Percentiles rank a stretch among this genome's conserved stretches.
phyloP scores from a whole-genome alignment of 1,140 invertebrate species.

The Maconellicoccus hirsutus region DNA sequence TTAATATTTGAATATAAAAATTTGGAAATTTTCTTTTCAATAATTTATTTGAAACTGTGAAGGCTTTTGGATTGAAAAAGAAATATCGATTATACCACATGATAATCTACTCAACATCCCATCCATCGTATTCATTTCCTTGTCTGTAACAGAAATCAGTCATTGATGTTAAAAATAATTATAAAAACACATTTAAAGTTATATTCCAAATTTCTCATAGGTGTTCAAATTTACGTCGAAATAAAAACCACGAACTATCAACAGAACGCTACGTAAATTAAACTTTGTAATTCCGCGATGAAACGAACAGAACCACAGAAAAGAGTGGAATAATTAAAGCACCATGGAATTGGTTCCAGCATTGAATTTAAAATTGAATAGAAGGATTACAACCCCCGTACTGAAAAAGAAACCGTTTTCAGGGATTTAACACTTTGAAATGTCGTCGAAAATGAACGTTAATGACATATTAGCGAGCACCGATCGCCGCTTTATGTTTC shows the following conservation, averaged over 20 bases:
- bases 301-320: neutral
- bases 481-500: neutral
- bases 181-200: too few relatives aligned
- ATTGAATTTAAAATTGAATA: conserved; percentile 6
- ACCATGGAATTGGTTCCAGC: neutral
- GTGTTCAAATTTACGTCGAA: too few relatives aligned
- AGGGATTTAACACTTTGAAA: conserved; percentile 9
- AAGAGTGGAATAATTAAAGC: conserved; percentile 9
- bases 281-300: conserved; percentile 7
- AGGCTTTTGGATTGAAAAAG: too few relatives aligned
- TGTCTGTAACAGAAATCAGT: too few relatives aligned
- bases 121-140: too few relatives aligned
- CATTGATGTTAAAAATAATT: too few relatives aligned
- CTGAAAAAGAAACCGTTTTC: conserved; percentile 1
- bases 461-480: conserved; percentile 7
- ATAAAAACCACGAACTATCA: neutral
- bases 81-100: too few relatives aligned
- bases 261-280: neutral
- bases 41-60: too few relatives aligned
- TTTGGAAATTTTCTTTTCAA: too few relatives aligned
- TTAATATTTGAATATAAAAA: too few relatives aligned
- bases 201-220: too few relatives aligned
- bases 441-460: neutral
- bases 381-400: neutral
- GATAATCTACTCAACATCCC: too few relatives aligned